Percentiles rank a stretch among this genome's conserved stretches.
These are phyloP conservation scores for Desmodus rotundus DNA, from an alignment of 2,113 vertebrate species.

Conservation along the genomic window DNA sequence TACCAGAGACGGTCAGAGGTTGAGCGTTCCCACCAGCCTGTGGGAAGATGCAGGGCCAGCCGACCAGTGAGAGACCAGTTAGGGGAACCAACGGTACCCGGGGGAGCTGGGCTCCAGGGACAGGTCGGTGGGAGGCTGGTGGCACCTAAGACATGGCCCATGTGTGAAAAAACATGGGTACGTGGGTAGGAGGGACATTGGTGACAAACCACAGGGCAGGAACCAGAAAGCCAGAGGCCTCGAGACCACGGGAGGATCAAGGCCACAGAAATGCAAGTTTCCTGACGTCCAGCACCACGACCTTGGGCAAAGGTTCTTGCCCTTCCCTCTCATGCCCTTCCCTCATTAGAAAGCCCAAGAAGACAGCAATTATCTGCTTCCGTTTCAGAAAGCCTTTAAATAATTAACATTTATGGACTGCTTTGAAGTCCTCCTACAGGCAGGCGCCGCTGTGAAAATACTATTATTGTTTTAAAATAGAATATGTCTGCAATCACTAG, in stretches of 20 bases:
- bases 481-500: not conserved
- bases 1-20: not conserved
- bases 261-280: too few relatives aligned
- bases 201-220: not conserved
- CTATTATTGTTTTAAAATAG: slow-evolving; percentile 44
- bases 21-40: not conserved
- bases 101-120: too few relatives aligned
- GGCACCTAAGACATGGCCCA: too few relatives aligned
- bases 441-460: slow-evolving; percentile 9
- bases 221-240: not conserved
- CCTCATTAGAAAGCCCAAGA: slow-evolving; percentile 29
- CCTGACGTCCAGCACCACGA: rapidly evolving
- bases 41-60: not conserved
- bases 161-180: not conserved
- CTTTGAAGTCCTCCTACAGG: slow-evolving; percentile 42
- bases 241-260: not conserved
- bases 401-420: slow-evolving; percentile 42
- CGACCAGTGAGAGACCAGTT: not conserved
- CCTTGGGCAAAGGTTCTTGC: not conserved
- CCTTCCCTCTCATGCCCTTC: not conserved
- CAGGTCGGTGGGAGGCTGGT: not conserved
- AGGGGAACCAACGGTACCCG: not conserved
- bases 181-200: not conserved
- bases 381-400: slow-evolving; percentile 26
- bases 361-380: slow-evolving; percentile 32